These are phyloP conservation scores for Chamaea fasciata DNA, from an alignment of 2,113 vertebrate species.

Conservation along the genomic window DNA sequence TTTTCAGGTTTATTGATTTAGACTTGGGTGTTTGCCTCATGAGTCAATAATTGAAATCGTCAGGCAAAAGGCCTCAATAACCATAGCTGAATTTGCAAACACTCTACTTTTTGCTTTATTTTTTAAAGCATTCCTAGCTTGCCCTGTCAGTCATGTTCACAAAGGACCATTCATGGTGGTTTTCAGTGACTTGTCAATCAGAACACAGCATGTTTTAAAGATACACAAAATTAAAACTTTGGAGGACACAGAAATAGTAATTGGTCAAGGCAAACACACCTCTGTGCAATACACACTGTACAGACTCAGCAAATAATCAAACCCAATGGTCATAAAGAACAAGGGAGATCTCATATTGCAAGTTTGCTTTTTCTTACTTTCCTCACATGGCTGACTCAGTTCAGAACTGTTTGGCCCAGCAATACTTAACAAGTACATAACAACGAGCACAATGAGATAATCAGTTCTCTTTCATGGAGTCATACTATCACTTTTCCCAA, in stretches of 20 bases:
- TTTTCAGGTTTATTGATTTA: background rate
- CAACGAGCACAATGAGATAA: background rate
- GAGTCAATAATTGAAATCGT: background rate
- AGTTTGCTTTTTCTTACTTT: background rate
- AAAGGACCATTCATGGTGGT: background rate
- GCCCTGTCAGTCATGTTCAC: background rate
- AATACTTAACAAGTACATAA: background rate
- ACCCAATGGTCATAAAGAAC: rapidly evolving
- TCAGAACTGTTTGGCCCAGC: background rate
- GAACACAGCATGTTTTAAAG: background rate
- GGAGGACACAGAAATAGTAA: background rate
- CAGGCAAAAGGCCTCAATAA: slow-evolving; percentile 21
- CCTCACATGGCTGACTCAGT: background rate
- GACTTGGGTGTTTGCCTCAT: background rate
- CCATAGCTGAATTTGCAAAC: slow-evolving; percentile 17
- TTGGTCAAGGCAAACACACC: background rate
- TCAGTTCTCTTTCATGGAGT: background rate
- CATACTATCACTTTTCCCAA: background rate
- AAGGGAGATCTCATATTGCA: background rate
- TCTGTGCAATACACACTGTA: background rate
- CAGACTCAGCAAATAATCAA: background rate
- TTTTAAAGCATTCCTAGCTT: background rate
- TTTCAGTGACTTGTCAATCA: background rate
- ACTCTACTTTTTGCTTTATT: slow-evolving; percentile 10
- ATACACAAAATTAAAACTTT: background rate